Conservation (phyloP, 2,797 vertebrate species). For the Crenichthys baileyi region DNA sequence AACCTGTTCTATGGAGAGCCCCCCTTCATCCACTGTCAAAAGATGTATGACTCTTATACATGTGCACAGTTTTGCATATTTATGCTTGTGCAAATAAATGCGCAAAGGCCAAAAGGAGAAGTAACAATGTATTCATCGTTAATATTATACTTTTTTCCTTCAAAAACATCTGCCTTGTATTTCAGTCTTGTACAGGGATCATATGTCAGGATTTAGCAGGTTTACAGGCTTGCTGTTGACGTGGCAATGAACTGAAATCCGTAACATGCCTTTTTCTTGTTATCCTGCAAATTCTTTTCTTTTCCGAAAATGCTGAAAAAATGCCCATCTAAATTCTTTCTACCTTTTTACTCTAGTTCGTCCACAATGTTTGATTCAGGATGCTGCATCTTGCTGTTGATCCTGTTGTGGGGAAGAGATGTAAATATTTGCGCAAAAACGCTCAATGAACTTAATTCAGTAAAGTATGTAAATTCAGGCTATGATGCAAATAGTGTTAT, state of each 20-base stretch:
- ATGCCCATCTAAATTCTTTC: too few relatives aligned
- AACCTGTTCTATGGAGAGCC: background rate
- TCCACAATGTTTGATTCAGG: too few relatives aligned
- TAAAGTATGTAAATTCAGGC: too few relatives aligned
- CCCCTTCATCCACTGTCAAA: background rate
- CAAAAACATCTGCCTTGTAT: background rate
- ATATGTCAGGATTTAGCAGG: background rate
- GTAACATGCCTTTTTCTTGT: background rate
- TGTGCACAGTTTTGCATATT: background rate
- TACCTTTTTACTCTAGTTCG: too few relatives aligned
- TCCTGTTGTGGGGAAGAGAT: too few relatives aligned
- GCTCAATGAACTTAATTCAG: too few relatives aligned
- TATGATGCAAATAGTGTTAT: too few relatives aligned
- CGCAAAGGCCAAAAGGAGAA: background rate
- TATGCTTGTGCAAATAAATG: background rate
- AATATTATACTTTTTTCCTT: background rate
- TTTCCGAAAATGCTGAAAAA: background rate
- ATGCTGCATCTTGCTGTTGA: too few relatives aligned
- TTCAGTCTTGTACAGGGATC: background rate
- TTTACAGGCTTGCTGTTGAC: background rate
- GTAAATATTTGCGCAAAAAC: too few relatives aligned
- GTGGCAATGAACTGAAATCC: background rate
- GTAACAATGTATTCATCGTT: background rate
- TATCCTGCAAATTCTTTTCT: background rate
- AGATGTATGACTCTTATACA: background rate